Base-by-base conservation (phyloP, 2,888 invertebrate species). In the Drosophila mayaguana region DNA sequence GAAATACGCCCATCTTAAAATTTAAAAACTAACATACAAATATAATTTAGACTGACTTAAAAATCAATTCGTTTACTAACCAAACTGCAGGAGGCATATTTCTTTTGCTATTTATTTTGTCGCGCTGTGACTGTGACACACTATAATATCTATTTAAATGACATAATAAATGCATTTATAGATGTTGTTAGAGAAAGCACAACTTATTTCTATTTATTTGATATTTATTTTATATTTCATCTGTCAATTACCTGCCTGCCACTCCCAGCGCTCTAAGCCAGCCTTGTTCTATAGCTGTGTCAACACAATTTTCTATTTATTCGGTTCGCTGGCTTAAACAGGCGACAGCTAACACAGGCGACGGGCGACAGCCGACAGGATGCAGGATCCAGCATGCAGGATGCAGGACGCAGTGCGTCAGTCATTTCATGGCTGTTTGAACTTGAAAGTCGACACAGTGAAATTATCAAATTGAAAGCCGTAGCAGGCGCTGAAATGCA, bases 351-450 rank as follows among this genome's bases (percentile, higher is more conserved):
- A 56, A 46, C 45, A 45, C 20, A n/a, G 38, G 7, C 7, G 8
- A n/a, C 40, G 9, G 40, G 8, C n/a, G 8, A n/a, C 40, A 43
- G 42, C 16, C 42, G 18, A 12, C 53, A 53, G 34, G 45, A 55
- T 28, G 63, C 51, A 56, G 45, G 57, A 34, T 8, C 22, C 67
- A 67, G 73, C 45, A 61, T 25, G 63, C 46, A 56, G 45, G 57
- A 36, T 4, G 36, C 53, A 34, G 53, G 59, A 25, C 40, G 32
- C 25, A 36, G 38, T 28, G 45, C 40, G 65, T 66, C 50, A 66
- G 73, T 67, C 69, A 87, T 81, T 83, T 89, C 67, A 87, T 78
- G 89, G 84, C 57, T 84, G 53, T 72, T 72, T 87, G 67, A 87
- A 74, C 89, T 78, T 73, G 45, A 79, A 82, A 87, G 79, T 78